Conservation (phyloP, 2,797 vertebrate genomes). For the Ptychobarbus kaznakovi region DNA sequence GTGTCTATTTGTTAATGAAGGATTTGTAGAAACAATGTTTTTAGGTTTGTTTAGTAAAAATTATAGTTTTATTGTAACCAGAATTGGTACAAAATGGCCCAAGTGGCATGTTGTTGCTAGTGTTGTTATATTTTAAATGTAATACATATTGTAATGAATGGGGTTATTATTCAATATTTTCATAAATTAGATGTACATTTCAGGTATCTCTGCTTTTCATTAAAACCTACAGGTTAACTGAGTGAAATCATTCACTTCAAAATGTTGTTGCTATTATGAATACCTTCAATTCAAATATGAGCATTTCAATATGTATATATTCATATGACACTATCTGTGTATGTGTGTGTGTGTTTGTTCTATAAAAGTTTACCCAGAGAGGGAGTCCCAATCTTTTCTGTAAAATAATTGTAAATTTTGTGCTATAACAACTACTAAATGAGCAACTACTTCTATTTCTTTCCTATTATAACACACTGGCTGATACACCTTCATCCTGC, state of each 20-base stretch:
- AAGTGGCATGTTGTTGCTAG: background rate
- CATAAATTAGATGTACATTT: background rate
- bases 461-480: background rate
- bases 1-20: background rate
- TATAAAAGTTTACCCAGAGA: no score
- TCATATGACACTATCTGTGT: no score
- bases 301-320: no score
- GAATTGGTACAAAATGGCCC: background rate
- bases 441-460: background rate
- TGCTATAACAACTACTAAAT: background rate
- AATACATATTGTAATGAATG: background rate
- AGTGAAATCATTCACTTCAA: background rate
- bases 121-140: background rate
- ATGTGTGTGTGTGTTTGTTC: no score
- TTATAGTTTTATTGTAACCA: background rate
- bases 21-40: background rate
- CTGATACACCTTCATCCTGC: background rate
- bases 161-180: background rate
- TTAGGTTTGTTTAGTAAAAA: background rate
- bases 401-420: no score
- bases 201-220: background rate
- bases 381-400: no score
- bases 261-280: background rate
- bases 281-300: background rate
- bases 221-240: background rate